Percentiles rank a stretch among this genome's conserved stretches.
phyloP scores from a whole-genome alignment of 1,140 invertebrate species.

The Dinothrombium tinctorium region DNA sequence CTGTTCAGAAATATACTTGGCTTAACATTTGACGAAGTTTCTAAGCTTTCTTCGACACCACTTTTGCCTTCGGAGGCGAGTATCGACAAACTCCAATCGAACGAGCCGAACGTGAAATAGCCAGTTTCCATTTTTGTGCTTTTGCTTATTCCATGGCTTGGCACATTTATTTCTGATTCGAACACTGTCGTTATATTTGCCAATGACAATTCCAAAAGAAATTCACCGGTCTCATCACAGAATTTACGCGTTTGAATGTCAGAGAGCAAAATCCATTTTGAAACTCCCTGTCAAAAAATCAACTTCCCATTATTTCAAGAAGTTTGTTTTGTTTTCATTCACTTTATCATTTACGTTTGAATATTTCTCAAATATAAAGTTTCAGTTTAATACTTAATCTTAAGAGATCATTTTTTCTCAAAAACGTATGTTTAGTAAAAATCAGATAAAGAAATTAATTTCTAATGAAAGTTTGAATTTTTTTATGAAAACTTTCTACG shows the following conservation, averaged over 20 bases:
- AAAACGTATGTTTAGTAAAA: too few relatives aligned
- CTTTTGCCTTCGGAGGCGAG: conserved; percentile 26
- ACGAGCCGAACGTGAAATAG: conserved; percentile 53
- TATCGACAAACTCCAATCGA: conserved; percentile 57
- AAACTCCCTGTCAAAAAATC: conserved; percentile 35
- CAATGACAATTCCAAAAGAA: conserved; percentile 53
- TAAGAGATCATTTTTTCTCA: too few relatives aligned
- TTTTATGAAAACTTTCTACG: too few relatives aligned
- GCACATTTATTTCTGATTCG: conserved; percentile 34
- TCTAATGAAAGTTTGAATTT: too few relatives aligned
- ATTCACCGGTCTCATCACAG: conserved; percentile 56
- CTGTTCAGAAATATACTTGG: conserved; percentile 39
- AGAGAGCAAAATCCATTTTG: conserved; percentile 48
- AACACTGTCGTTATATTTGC: conserved; percentile 48
- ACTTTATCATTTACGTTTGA: too few relatives aligned
- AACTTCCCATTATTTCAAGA: too few relatives aligned
- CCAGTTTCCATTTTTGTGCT: conserved; percentile 41
- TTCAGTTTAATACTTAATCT: too few relatives aligned
- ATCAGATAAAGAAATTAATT: too few relatives aligned
- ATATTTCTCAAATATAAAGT: too few relatives aligned
- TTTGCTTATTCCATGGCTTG: conserved; percentile 9
- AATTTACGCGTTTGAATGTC: conserved; percentile 48
- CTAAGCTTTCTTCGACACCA: not conserved
- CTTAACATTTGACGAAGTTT: conserved; percentile 6
- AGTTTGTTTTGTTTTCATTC: too few relatives aligned